A percentile compares a stretch with the other conserved stretches of the same genome.
Evolutionary conservation across 2,888 invertebrate genomes (phyloP).

Genomic region (Platycnemis pennipes): DNA sequence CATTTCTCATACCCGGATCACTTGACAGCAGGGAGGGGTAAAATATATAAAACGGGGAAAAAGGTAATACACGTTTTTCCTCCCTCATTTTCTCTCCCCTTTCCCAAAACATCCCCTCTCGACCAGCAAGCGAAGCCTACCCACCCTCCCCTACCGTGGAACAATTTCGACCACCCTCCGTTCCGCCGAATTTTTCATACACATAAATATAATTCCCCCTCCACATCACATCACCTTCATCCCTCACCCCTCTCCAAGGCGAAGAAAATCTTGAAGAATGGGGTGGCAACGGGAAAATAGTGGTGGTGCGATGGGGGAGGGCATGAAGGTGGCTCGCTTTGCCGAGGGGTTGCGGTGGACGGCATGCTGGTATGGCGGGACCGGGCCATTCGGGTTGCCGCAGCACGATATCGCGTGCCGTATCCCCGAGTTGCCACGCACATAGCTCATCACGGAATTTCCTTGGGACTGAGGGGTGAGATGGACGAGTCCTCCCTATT

Average conservation of each 20-base stretch:
- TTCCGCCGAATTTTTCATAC: not conserved
- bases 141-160: not conserved
- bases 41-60: conserved; percentile 28
- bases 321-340: not conserved
- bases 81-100: conserved; percentile 52
- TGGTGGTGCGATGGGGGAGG: not conserved
- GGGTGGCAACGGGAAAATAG: not conserved
- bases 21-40: conserved; percentile 41
- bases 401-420: conserved; percentile 64
- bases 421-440: conserved; percentile 58
- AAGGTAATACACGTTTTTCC: conserved; percentile 55
- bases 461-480: not conserved
- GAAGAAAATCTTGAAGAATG: conserved; percentile 48
- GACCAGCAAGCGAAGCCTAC: not conserved
- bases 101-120: not conserved
- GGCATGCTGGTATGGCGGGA: too few species aligned
- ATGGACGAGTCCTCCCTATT: not conserved
- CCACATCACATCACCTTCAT: not conserved
- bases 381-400: conserved; percentile 11
- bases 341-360: too few species aligned
- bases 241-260: not conserved
- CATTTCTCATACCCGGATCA: conserved; percentile 36
- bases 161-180: conserved; percentile 22
- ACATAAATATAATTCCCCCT: conserved; percentile 26
- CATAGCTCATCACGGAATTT: conserved; percentile 55